Conservation (phyloP, 2,888 invertebrate species). For the Harmothoe impar region DNA sequence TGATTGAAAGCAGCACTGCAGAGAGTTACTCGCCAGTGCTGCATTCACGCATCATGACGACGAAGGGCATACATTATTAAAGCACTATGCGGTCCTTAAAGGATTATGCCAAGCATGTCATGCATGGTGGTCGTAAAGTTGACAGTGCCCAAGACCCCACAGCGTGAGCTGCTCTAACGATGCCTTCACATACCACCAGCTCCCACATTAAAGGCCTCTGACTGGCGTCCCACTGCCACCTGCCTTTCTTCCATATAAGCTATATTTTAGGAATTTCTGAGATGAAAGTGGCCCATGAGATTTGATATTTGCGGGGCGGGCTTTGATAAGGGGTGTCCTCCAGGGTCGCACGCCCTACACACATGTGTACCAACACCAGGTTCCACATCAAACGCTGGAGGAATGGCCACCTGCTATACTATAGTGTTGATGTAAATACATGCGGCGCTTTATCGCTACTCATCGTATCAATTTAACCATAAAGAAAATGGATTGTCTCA, state of each 20-base stretch:
- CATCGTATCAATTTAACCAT: too few species aligned
- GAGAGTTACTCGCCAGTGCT: too few species aligned
- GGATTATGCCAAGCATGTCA: constrained; percentile 14
- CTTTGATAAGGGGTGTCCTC: constrained; percentile 8
- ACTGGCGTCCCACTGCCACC: background rate
- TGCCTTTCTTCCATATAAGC: constrained; percentile 19
- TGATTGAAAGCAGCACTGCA: too few species aligned
- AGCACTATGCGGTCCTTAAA: too few species aligned
- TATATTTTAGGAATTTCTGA: constrained; percentile 26
- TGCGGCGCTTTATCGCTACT: background rate
- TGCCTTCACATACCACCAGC: constrained; percentile 2
- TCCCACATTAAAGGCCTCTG: background rate
- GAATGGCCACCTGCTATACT: background rate
- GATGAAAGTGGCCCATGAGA: background rate
- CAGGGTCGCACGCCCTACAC: background rate
- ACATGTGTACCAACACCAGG: background rate
- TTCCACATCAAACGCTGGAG: background rate
- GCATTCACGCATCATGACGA: too few species aligned
- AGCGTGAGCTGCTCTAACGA: constrained; percentile 24
- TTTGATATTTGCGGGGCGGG: background rate
- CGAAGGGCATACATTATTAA: too few species aligned
- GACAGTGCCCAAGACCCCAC: background rate
- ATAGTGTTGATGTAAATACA: background rate
- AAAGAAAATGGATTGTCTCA: too few species aligned
- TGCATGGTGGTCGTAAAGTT: constrained; percentile 23